Conservation (phyloP, 2,888 invertebrate species). For the Standfussiana lucernea region DNA sequence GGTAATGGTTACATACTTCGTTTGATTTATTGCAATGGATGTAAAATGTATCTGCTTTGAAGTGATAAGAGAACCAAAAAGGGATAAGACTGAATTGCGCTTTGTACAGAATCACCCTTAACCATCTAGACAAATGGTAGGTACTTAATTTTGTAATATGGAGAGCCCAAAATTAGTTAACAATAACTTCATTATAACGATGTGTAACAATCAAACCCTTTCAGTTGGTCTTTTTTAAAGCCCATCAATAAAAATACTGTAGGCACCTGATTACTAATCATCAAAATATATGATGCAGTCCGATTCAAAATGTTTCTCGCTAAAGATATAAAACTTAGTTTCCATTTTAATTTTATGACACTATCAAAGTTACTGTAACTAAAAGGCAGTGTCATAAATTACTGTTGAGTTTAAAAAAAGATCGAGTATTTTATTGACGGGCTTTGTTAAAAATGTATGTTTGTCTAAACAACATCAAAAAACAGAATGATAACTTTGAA, state of each 20-base stretch:
- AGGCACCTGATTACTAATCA: conserved; percentile 66
- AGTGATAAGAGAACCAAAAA: neutral
- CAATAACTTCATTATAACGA: conserved; percentile 10
- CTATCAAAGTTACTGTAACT: conserved; percentile 67
- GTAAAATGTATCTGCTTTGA: neutral
- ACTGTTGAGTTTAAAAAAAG: conserved; percentile 59
- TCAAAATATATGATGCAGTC: conserved; percentile 62
- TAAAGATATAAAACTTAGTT: conserved; percentile 69
- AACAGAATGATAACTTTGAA: conserved; percentile 18
- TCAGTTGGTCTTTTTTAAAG: conserved; percentile 22
- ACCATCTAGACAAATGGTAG: neutral
- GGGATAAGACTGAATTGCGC: neutral
- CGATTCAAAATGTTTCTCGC: conserved; percentile 62
- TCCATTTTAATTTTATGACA: conserved; percentile 70
- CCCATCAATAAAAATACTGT: conserved; percentile 60
- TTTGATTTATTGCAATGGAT: neutral
- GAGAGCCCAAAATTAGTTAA: neutral
- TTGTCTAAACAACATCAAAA: conserved; percentile 51
- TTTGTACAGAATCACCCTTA: neutral
- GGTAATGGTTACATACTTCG: too few relatives aligned
- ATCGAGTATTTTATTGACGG: conserved; percentile 60
- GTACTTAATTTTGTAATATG: neutral
- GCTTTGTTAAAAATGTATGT: conserved; percentile 57
- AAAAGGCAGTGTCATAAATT: conserved; percentile 66
- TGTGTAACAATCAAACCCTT: neutral